Evolutionary conservation across 2,888 invertebrate species (phyloP), one percentile per base, ranked within the genome.

Genomic region (Parelbella ahira): DNA sequence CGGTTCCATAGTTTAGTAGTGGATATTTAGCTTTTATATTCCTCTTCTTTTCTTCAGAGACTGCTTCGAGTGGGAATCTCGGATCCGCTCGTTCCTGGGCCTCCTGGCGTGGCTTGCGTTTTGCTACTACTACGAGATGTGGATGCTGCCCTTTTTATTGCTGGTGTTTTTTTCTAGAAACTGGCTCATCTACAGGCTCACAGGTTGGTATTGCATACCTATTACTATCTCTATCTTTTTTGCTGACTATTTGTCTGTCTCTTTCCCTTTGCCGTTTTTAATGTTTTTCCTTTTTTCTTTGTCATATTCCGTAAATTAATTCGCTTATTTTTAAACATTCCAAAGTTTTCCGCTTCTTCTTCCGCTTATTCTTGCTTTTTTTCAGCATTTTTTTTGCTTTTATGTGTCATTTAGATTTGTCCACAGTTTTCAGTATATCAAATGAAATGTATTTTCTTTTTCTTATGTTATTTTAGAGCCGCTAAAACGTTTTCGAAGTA

Each of bases 61-160:
- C 74, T 98, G 97, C 74, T 97, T 98, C 68, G 96, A 97, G 78
- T 99, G 99, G 99, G 97, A 99, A 67, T 97, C 95, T 2, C 93
- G 94, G 37, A 72, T 94, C 21, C 90, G 95, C 53, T 97, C 97
- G 52, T 90, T 94, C 54, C 79, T 94, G 24, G 96, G 97, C 0
- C 91, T 99, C 33, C 79, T 94, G 9, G 83, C 93, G 7, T 99
- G 97, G 91, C 89, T 99, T 37, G 84, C 96, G 0, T 91, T 94
- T 39, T 97, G 97, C 60, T 97, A 97, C 74, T 97, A 96, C 79
- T 97, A 98, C 68, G 94, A 99, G 75, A 93, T 97, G 59, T 99
- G 96, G 91, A 98, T 99, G 93, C 77, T 98, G 44, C 99, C 99
- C 0, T 86, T 94, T 1, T 88, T 93, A 5, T 88, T 97, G 11